phyloP scores from a whole-genome alignment of 2,797 vertebrate genomes.

The Myotis findleyi region DNA sequence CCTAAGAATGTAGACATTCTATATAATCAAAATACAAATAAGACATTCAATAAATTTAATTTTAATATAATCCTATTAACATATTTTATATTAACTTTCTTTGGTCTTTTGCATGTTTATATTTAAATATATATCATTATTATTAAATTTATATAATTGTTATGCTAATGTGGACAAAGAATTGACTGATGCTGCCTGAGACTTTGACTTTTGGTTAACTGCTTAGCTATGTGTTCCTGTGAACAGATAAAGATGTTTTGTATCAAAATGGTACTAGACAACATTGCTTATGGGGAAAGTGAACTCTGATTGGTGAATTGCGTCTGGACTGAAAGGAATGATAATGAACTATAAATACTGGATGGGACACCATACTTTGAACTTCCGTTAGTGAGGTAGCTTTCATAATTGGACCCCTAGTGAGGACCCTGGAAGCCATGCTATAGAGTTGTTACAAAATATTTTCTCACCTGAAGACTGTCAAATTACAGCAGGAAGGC shows the following conservation, averaged over 20 bases:
- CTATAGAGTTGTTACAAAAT: not conserved
- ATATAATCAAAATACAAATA: not conserved
- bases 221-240: not conserved
- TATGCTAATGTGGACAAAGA: not conserved
- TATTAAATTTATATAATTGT: slow-evolving; percentile 23
- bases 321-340: not conserved
- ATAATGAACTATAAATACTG: not conserved
- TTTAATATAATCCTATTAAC: not conserved
- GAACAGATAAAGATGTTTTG: not conserved
- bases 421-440: not conserved
- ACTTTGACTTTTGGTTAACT: slow-evolving; percentile 15
- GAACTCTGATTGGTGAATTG: not conserved
- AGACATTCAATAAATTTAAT: slow-evolving; percentile 23
- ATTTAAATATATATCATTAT: slow-evolving; percentile 15
- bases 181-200: not conserved
- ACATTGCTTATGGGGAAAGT: not conserved
- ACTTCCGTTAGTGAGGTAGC: not conserved
- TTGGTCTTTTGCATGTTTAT: slow-evolving; percentile 23
- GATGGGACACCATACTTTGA: not conserved
- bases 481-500: too few species aligned
- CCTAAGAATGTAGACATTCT: not conserved
- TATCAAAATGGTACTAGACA: not conserved
- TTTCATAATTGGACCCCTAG: not conserved
- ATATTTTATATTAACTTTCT: not conserved
- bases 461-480: not conserved